These are phyloP conservation scores for Ypsolopha scabrella DNA, from an alignment of 2,888 invertebrate species.

Conservation along the genomic window DNA sequence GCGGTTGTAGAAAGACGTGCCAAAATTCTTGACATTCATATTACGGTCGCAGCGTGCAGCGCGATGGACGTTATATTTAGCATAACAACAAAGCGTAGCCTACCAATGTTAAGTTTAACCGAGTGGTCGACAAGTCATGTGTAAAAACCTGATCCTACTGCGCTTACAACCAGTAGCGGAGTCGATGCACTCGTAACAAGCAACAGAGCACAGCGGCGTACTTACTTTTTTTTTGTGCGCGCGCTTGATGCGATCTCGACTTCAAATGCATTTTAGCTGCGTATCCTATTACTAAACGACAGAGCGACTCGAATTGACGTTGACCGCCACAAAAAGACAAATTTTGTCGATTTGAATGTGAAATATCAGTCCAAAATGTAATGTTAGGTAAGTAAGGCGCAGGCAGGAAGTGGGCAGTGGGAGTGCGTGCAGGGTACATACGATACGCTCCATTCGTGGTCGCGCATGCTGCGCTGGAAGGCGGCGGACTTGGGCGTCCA, in stretches of 20 bases:
- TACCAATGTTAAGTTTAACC: background rate
- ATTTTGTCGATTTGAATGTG: background rate
- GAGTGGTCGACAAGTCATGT: background rate
- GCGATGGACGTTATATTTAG: background rate
- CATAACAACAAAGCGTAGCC: background rate
- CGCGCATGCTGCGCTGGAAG: slow-evolving; percentile 68
- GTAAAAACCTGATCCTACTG: slow-evolving; percentile 21
- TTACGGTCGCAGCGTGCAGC: background rate
- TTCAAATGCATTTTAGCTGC: background rate
- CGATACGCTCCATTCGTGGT: slow-evolving; percentile 71
- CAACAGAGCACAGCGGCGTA: slow-evolving; percentile 18
- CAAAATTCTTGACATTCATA: slow-evolving; percentile 4
- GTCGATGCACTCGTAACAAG: slow-evolving; percentile 32
- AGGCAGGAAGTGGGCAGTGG: background rate
- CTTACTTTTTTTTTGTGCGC: slow-evolving; percentile 24
- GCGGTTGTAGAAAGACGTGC: no score
- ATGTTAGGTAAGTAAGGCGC: background rate
- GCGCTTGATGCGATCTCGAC: slow-evolving; percentile 13
- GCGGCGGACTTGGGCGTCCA: slow-evolving; percentile 81
- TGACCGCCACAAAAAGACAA: background rate
- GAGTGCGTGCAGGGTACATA: slow-evolving; percentile 40
- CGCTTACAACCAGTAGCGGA: slow-evolving; percentile 25
- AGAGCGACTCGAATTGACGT: background rate
- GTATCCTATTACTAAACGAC: background rate
- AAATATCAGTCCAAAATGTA: background rate